These are phyloP conservation scores for Atopsyche davidsoni DNA, from an alignment of 1,140 invertebrate genomes.

Conservation along the genomic window DNA sequence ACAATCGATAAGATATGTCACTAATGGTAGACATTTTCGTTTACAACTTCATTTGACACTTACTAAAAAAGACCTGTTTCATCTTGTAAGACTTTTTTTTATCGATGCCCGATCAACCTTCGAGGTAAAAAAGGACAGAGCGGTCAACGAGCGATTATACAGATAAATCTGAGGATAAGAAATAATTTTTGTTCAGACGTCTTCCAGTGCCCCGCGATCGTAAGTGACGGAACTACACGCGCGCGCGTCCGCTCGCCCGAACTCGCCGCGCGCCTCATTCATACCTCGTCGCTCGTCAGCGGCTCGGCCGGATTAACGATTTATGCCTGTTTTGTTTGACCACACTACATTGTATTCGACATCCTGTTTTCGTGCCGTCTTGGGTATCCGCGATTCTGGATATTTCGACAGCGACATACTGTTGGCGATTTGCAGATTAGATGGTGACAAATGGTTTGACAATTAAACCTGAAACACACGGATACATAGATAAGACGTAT, in stretches of 20 bases:
- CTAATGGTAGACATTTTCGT: conserved; percentile 30
- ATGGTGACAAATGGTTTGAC: no score
- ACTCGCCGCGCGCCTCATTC: background rate
- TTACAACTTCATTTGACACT: conserved; percentile 31
- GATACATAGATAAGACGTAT: no score
- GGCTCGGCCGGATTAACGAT: no score
- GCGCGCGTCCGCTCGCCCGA: background rate
- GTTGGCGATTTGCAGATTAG: no score
- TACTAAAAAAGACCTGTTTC: conserved; percentile 23
- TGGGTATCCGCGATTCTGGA: no score
- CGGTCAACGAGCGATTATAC: conserved; percentile 24
- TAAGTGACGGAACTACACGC: background rate
- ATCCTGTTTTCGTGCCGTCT: no score
- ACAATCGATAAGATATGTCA: conserved; percentile 29
- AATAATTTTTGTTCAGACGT: conserved; percentile 15
- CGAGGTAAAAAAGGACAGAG: conserved; percentile 20
- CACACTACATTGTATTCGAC: no score
- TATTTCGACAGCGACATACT: no score
- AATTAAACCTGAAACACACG: no score
- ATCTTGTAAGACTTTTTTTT: conserved; percentile 20
- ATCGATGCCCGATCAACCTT: conserved; percentile 26
- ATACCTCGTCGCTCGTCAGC: no score
- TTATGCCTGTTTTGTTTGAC: no score
- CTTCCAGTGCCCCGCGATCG: background rate
- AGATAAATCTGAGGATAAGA: conserved; percentile 18